These are phyloP conservation scores for Drosophila acutilabella DNA, from an alignment of 2,888 invertebrate species.

Conservation along the genomic window DNA sequence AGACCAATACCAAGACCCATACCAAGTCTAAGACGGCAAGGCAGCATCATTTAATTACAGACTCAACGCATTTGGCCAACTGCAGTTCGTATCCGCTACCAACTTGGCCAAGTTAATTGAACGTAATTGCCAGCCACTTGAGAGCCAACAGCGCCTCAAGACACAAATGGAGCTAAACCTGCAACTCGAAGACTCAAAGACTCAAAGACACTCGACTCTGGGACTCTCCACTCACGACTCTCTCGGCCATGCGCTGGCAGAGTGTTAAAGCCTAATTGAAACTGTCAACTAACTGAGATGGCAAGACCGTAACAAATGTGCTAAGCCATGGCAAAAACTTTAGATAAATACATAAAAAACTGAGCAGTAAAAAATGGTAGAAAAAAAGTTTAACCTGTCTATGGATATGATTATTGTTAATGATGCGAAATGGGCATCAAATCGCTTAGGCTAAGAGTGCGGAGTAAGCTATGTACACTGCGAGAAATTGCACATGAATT, in stretches of 20 bases:
- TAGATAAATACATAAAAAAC: not conserved
- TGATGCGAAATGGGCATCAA: constrained; percentile 23
- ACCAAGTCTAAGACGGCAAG: constrained; percentile 12
- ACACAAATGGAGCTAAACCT: constrained; percentile 37
- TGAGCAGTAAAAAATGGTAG: not conserved
- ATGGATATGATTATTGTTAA: constrained; percentile 47
- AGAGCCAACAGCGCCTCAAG: constrained; percentile 64
- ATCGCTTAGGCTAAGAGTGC: constrained; percentile 15
- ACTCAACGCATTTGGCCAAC: constrained; percentile 68
- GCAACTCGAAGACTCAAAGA: not conserved
- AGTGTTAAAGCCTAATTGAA: constrained; percentile 66
- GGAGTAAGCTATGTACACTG: constrained; percentile 22
- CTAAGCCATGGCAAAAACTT: constrained; percentile 4
- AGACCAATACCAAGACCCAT: not conserved
- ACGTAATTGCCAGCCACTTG: constrained; percentile 79
- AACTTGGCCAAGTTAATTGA: constrained; percentile 77
- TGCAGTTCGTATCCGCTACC: constrained; percentile 74
- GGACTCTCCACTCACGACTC: too few relatives aligned
- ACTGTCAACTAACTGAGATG: constrained; percentile 53
- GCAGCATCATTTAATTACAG: constrained; percentile 73
- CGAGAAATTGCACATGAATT: too few relatives aligned
- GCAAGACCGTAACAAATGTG: constrained; percentile 35
- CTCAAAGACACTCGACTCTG: not conserved
- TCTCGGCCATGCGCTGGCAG: constrained; percentile 28
- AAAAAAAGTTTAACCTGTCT: constrained; percentile 25